Percentiles rank a stretch among this genome's conserved stretches.
Conservation (phyloP, 2,113 vertebrate genomes). For the Tachuris rubrigastra region DNA sequence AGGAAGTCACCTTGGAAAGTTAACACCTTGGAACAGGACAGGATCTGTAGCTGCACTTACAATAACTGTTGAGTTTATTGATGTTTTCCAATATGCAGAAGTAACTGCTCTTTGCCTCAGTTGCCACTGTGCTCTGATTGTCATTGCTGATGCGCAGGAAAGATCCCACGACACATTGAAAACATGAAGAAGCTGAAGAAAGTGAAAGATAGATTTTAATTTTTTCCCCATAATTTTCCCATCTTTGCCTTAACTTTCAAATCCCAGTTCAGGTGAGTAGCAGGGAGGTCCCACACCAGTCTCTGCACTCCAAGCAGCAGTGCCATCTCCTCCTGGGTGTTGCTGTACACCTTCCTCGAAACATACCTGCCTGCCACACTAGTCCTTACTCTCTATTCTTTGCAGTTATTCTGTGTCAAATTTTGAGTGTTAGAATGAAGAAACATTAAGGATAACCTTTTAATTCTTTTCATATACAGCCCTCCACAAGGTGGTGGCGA, state of each 20-base stretch:
- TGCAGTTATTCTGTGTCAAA: neutral
- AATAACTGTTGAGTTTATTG: neutral
- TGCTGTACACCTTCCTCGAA: neutral
- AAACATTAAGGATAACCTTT: neutral
- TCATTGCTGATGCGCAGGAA: fast-evolving
- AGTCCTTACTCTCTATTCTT: neutral
- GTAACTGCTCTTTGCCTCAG: neutral
- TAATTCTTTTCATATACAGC: neutral
- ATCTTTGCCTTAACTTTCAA: neutral
- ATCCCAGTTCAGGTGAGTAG: neutral
- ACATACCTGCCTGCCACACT: neutral
- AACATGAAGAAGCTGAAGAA: neutral
- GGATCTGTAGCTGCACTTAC: neutral
- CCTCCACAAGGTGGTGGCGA: neutral
- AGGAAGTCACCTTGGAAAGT: neutral
- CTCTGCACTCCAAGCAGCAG: neutral
- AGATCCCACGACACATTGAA: neutral
- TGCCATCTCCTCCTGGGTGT: neutral
- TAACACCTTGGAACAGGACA: neutral
- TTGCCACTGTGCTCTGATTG: neutral
- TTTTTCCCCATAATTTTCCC: neutral
- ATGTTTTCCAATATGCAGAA: neutral
- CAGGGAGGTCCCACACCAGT: neutral
- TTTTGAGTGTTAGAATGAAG: neutral
- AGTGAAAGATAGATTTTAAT: neutral